phyloP scores from a whole-genome alignment of 2,888 invertebrate genomes.

The Drosophila differens region DNA sequence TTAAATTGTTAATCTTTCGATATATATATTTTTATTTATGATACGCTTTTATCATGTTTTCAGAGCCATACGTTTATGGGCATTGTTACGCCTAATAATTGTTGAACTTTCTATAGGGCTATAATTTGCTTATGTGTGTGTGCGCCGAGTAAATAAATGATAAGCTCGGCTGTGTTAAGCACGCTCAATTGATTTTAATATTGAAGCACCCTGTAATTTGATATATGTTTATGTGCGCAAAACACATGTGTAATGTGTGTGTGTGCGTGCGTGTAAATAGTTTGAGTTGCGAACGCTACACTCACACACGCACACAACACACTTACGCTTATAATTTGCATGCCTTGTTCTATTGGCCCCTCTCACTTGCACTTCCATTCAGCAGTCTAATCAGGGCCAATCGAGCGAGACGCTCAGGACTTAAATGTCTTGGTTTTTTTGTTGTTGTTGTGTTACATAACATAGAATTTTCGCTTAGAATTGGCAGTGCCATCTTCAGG shows the following conservation, averaged over 20 bases:
- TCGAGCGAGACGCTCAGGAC: background rate
- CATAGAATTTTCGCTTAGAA: conserved; percentile 25
- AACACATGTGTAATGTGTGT: background rate
- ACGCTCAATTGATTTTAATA: conserved; percentile 44
- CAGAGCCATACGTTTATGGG: background rate
- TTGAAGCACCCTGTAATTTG: conserved; percentile 40
- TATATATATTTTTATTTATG: background rate
- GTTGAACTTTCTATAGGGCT: background rate
- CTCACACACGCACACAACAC: conserved; percentile 3
- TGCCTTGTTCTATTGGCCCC: conserved; percentile 27
- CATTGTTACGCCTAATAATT: background rate
- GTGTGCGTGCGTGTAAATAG: conserved; percentile 29
- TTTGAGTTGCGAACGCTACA: conserved; percentile 38
- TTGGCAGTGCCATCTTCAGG: background rate
- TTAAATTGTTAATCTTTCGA: background rate
- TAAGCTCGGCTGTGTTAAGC: conserved; percentile 46
- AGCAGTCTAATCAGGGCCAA: conserved; percentile 10
- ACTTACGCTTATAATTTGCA: conserved; percentile 37
- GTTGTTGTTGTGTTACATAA: conserved; percentile 58
- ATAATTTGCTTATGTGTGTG: conserved; percentile 27
- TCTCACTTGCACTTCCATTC: conserved; percentile 31
- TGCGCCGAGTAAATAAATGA: conserved; percentile 35
- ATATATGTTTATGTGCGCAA: conserved; percentile 22
- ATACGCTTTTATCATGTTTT: background rate
- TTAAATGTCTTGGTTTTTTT: background rate